phyloP scores from a whole-genome alignment of 2,113 vertebrate species.

The Psittacus erithacus region DNA sequence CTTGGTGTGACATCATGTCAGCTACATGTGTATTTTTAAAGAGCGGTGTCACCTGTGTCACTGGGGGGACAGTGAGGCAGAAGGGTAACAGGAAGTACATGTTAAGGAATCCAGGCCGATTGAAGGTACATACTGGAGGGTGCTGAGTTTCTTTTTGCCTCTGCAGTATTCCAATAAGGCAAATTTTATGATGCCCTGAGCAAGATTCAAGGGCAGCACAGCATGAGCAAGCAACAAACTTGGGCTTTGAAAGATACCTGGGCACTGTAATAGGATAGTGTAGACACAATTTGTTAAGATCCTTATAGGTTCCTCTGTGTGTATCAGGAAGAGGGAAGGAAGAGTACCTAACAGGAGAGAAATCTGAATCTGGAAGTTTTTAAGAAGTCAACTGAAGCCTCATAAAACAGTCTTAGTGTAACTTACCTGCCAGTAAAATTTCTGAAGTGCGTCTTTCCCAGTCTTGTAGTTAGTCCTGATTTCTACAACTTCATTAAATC shows the following conservation, averaged over 20 bases:
- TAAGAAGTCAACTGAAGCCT: not conserved
- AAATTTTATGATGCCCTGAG: not conserved
- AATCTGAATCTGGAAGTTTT: not conserved
- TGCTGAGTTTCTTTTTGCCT: not conserved
- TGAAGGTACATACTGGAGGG: not conserved
- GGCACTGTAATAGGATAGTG: not conserved
- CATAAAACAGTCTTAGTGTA: not conserved
- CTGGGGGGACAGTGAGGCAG: not conserved
- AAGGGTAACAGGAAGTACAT: not conserved
- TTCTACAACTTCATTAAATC: not conserved
- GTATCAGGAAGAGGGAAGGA: not conserved
- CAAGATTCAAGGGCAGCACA: not conserved
- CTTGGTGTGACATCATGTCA: not conserved
- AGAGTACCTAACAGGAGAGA: not conserved
- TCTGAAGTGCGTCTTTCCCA: not conserved
- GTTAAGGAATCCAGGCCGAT: not conserved
- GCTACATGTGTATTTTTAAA: not conserved
- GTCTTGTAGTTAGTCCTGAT: not conserved
- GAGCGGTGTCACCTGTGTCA: not conserved
- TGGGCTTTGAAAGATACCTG: not conserved
- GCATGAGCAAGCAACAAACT: not conserved
- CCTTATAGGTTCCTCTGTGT: not conserved
- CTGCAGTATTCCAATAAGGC: not conserved
- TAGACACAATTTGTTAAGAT: not conserved
- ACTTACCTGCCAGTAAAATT: not conserved